Evolutionary conservation across 2,888 invertebrate genomes (phyloP), one percentile per base, ranked within the genome.

Genomic region (Zelleria hepariella): DNA sequence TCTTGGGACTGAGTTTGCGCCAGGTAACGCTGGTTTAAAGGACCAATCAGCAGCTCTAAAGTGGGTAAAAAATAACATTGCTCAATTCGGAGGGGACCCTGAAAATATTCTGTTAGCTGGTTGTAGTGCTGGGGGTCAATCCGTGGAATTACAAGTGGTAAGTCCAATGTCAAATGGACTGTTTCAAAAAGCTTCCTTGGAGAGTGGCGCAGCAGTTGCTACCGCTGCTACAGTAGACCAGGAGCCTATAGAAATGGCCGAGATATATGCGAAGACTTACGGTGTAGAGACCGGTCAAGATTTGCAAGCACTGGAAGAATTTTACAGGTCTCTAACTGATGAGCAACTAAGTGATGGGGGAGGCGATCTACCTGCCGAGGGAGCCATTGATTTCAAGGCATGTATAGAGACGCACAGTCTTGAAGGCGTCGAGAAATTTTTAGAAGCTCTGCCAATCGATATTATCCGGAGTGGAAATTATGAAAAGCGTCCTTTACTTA

Each of bases 21-120:
- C 59, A 21, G 59, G 59, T 2, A 59, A 59, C 25, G 49, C 56
- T 18, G 59, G 59, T 15, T 27, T 47, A n/a, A n/a, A n/a, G n/a
- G n/a, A n/a, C n/a, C n/a, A n/a, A n/a, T n/a, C n/a, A n/a, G n/a
- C n/a, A n/a, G n/a, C n/a, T n/a, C n/a, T n/a, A n/a, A n/a, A n/a
- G n/a, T n/a, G n/a, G n/a, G n/a, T n/a, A n/a, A n/a, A n/a, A n/a
- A n/a, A n/a, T n/a, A n/a, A n/a, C n/a, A n/a, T n/a, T n/a, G n/a
- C n/a, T n/a, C n/a, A n/a, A n/a, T n/a, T n/a, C n/a, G n/a, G n/a
- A n/a, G n/a, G n/a, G n/a, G n/a, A n/a, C n/a, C n/a, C n/a, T n/a
- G 59, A 59, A 6, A 42, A 59, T 21, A 20, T 59, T 0, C 49
- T 56, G 2, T 8, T 59, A 5, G 48, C 21, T 8, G 59, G 59